Evolutionary conservation across 2,797 vertebrate genomes (phyloP).

Genomic region (Etheostoma nigrum): DNA sequence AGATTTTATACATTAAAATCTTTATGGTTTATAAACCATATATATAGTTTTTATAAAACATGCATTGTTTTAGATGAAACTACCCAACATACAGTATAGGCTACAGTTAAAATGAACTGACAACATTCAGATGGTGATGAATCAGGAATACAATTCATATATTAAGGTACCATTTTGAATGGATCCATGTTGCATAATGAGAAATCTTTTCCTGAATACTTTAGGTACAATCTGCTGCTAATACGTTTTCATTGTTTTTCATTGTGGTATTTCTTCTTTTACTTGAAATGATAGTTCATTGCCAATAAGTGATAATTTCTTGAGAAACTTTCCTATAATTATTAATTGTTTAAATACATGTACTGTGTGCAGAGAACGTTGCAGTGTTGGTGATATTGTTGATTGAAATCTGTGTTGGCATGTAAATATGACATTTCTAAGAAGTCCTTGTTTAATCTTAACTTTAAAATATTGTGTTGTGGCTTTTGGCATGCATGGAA

Average conservation of each 20-base stretch:
- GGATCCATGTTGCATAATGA: neutral
- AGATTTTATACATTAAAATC: neutral
- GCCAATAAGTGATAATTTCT: neutral
- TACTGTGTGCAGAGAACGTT: neutral
- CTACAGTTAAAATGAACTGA: neutral
- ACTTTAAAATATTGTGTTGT: neutral
- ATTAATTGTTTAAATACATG: neutral
- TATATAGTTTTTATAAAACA: too few relatives aligned
- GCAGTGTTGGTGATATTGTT: neutral
- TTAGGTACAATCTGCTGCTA: neutral
- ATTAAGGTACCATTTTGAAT: neutral
- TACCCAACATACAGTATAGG: too few relatives aligned
- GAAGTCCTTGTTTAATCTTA: neutral
- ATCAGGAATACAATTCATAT: neutral
- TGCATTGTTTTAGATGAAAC: neutral
- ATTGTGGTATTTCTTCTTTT: neutral
- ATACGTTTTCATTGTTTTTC: neutral
- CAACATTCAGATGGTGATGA: neutral
- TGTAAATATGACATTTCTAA: neutral
- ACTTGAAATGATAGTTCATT: neutral
- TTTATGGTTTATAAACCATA: too few relatives aligned
- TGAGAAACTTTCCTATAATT: neutral
- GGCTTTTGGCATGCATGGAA: neutral
- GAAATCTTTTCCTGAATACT: neutral
- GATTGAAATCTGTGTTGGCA: conserved; percentile 22